A percentile compares a stretch with the other conserved stretches of the same genome.
These are phyloP conservation scores for Petromus typicus DNA, from an alignment of 2,113 vertebrate genomes.

Conservation along the genomic window DNA sequence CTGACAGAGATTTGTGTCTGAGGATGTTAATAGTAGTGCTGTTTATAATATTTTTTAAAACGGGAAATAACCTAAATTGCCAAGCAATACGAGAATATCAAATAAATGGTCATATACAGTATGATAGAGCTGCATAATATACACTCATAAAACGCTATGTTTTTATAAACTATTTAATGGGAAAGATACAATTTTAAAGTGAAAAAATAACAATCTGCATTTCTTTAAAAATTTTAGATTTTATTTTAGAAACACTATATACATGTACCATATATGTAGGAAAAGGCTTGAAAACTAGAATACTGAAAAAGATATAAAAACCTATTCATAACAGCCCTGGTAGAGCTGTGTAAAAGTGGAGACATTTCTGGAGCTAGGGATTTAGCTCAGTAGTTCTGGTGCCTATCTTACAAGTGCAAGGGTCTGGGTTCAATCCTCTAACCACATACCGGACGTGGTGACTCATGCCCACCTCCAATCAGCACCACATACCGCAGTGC, in stretches of 20 bases:
- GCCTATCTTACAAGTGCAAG: too few species aligned
- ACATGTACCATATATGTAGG: neutral
- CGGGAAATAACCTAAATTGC: constrained; percentile 80
- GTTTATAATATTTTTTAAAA: constrained; percentile 69
- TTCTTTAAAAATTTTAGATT: constrained; percentile 44
- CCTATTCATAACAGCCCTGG: neutral
- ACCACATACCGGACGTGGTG: too few species aligned
- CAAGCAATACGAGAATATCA: constrained; percentile 52
- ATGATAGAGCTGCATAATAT: neutral
- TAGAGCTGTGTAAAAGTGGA: neutral
- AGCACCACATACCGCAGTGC: too few species aligned
- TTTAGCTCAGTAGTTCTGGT: too few species aligned
- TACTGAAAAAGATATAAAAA: constrained; percentile 1
- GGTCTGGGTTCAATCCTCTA: too few species aligned
- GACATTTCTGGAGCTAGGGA: neutral
- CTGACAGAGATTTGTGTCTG: constrained; percentile 59
- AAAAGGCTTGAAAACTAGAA: constrained; percentile 15
- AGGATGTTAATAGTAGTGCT: constrained; percentile 58
- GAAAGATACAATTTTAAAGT: neutral
- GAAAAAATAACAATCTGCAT: neutral
- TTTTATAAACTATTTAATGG: constrained; percentile 8
- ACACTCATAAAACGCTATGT: neutral
- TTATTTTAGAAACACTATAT: neutral
- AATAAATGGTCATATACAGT: constrained; percentile 42
- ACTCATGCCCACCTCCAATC: too few species aligned